These are phyloP conservation scores for Platygyra sinensis DNA, from an alignment of 64 coral and sea anemone species.

Conservation along the genomic window DNA sequence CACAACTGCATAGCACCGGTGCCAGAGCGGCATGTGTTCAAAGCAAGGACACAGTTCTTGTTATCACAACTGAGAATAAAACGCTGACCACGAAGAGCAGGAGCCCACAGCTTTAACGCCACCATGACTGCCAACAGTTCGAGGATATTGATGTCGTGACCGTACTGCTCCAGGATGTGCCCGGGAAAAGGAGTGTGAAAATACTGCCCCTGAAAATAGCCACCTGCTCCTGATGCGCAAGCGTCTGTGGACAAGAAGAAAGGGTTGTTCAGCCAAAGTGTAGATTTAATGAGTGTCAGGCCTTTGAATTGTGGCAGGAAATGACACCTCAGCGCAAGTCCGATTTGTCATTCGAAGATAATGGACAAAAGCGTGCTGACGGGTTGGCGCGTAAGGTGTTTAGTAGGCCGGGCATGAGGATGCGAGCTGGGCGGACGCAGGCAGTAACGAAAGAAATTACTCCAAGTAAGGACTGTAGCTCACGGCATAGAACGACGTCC, in stretches of 20 bases:
- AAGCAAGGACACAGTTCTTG: background rate
- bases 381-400: background rate
- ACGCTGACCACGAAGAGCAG: background rate
- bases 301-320: slow-evolving; percentile 16
- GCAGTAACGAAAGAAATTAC: background rate
- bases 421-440: too few relatives aligned
- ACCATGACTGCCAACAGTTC: too few relatives aligned
- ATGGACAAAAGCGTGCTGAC: too few relatives aligned
- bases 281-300: slow-evolving; percentile 12
- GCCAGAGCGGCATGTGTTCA: background rate
- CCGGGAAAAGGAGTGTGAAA: too few relatives aligned
- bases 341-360: background rate
- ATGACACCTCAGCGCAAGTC: background rate
- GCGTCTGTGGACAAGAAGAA: background rate
- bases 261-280: background rate
- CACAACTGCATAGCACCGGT: too few relatives aligned
- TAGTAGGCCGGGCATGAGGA: slow-evolving; percentile 10
- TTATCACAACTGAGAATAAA: background rate
- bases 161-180: too few relatives aligned
- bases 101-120: too few relatives aligned
- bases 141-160: too few relatives aligned
- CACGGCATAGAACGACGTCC: too few relatives aligned
- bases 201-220: too few relatives aligned
- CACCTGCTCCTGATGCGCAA: background rate
- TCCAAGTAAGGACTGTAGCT: too few relatives aligned